These are phyloP conservation scores for Perca flavescens DNA, from an alignment of 2,113 vertebrate genomes.

Conservation along the genomic window DNA sequence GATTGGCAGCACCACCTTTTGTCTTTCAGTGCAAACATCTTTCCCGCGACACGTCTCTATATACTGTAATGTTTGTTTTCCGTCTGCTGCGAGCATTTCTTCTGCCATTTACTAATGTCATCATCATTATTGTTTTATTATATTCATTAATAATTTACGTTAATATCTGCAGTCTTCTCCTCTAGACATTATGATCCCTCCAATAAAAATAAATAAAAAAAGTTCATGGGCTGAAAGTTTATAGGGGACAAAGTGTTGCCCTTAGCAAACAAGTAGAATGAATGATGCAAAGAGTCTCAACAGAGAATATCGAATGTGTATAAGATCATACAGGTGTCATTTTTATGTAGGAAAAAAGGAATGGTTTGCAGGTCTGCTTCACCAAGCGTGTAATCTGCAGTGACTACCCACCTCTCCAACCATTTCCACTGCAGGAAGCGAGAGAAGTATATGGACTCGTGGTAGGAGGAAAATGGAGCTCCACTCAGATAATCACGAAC, in stretches of 20 bases:
- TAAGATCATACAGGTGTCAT: background rate
- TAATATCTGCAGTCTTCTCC: background rate
- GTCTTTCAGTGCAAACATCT: conserved; percentile 18
- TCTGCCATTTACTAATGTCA: background rate
- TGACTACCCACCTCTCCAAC: conserved; percentile 90
- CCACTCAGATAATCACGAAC: conserved; percentile 91
- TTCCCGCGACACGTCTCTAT: background rate
- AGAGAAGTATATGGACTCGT: conserved; percentile 91
- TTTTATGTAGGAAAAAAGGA: background rate
- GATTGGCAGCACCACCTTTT: conserved; percentile 47
- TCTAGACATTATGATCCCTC: background rate
- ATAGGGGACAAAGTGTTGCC: background rate
- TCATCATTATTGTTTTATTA: background rate
- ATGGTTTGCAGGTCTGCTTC: conserved; percentile 10
- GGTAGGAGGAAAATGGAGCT: conserved; percentile 91
- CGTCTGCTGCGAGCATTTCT: background rate
- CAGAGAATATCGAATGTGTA: background rate
- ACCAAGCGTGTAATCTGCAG: conserved; percentile 13
- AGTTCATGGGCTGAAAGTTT: background rate
- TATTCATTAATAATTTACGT: background rate
- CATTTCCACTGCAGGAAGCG: conserved; percentile 97
- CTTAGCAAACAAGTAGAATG: conserved; percentile 2
- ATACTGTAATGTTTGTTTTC: background rate
- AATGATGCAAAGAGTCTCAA: background rate
- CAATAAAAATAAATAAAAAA: background rate